Evolutionary conservation across 2,113 vertebrate genomes (phyloP), one percentile per base, ranked within the genome.

Genomic region (Raja brachyura): DNA sequence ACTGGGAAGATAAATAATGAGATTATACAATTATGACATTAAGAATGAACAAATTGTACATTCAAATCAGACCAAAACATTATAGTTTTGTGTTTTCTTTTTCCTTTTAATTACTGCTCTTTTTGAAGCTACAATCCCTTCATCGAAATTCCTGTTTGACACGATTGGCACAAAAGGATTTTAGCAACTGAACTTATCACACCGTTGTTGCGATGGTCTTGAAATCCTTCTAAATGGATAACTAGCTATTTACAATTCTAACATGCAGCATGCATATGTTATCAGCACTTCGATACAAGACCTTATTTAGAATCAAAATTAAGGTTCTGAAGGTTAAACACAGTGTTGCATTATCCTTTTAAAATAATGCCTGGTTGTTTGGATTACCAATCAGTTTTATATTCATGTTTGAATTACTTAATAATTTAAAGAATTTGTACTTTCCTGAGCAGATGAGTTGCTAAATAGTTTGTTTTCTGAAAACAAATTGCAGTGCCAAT

Each of bases 1-100:
- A 97, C 97, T 96, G 95, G 94, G 96, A 95, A 95, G 96, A 96
- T 96, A 96, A 96, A 96, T 97, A 95, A 97, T 93, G 94, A 95
- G 85, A 85, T 94, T 48, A 76, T 95, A 85, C 93, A 94, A 94
- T 54, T 39, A 73, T 92, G 33, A 20, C 95, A 79, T 93, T 9
- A 16, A 93, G 93, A 0, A 94, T 94, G 93, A 90, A 93, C 68
- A 48, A 94, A 92, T 48, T 92, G 20, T 68, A 74, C 88, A 92
- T 94, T 94, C 94, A 93, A 94, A 92, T 48, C 93, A 94, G 94
- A 94, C 93, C 93, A 94, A 94, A 73, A 90, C 76, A 94, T 94
- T 66, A 93, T 93, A 28, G 93, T 93, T 94, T 94, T 94, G 94
- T 1, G 93, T 93, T 90, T 92, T 93, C 73, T 48, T 18, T 48